Base-by-base conservation (phyloP, 2,888 invertebrate species). In the Drosophila macrothrix region DNA sequence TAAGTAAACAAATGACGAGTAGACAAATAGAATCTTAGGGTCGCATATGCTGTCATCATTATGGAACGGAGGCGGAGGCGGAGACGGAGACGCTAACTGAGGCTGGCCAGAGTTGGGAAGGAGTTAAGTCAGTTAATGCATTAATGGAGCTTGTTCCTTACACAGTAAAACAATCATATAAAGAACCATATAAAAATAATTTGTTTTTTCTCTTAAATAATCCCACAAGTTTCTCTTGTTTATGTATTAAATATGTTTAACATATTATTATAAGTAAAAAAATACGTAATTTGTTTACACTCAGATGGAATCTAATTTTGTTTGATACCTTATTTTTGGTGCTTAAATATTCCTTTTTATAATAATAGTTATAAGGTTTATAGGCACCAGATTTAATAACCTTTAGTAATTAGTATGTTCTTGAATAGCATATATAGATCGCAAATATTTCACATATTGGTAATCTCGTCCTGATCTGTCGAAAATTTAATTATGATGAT, bases 1-100 rank as follows among this genome's bases (percentile, higher is more conserved):
- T 67, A 80, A 74, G 70, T 39, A 78, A 86, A 85, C 74, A 85
- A 77, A 74, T 66, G 71, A 67, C 55, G 67, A 78, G 56, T 53
- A 77, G 69, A 79, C 76, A 85, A 70, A 80, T 73, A 80, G 55
- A 72, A 73, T 67, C 58, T 76, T 59, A 63, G 72, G 64, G 67
- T 72, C 81, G 62, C 81, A 72, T 59, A 73, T 71, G 71, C 56
- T 72, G 37, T 73, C 73, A 56, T 63, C 73, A 16, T 25, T 52
- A 12, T 50, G 50, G 10, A 25, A 22, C 5, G 22, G 35, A 1
- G 31, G 25, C 1, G 61, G 16, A n/a, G 14, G 16, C 5, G 22
- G 35, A 1, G 16, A n/a, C 9, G 61, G 10, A n/a, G 14, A 22
- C 19, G 16, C 10, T 6, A 5, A 19, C 28, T 19, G 19, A 19